A percentile compares a stretch with the other conserved stretches of the same genome.
Conservation (phyloP, 2,113 vertebrate genomes). For the Chiloscyllium plagiosum region DNA sequence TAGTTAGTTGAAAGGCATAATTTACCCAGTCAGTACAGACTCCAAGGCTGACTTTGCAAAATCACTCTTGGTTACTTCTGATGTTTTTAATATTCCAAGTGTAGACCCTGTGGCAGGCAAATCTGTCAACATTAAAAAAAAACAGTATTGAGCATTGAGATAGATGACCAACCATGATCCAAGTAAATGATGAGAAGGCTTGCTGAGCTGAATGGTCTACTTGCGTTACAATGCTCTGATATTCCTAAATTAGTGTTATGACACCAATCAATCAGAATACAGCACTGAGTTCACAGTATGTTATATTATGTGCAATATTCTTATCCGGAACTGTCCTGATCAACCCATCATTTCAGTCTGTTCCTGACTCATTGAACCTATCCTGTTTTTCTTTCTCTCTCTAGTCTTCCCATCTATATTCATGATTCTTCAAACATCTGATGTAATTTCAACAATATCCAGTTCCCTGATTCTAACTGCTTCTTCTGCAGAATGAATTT, state of each 20-base stretch:
- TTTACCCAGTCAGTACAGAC: neutral
- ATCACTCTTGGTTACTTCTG: neutral
- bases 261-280: neutral
- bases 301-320: neutral
- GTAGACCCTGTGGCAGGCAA: neutral
- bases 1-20: neutral
- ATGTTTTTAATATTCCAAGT: constrained; percentile 9
- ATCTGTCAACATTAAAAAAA: neutral
- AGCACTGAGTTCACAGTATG: neutral
- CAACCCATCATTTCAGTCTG: no score
- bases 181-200: no score
- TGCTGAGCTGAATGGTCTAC: no score
- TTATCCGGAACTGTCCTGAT: neutral
- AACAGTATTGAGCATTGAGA: neutral
- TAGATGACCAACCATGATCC: no score
- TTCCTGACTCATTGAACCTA: no score
- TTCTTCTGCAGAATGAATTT: no score
- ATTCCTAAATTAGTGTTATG: neutral
- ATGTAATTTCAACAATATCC: no score
- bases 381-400: no score
- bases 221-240: no score
- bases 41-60: constrained; percentile 22
- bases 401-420: no score
- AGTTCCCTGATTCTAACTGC: no score
- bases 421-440: no score